Evolutionary conservation across 2,888 invertebrate genomes (phyloP), one percentile per base, ranked within the genome.

Genomic region (Melanchra persicariae): DNA sequence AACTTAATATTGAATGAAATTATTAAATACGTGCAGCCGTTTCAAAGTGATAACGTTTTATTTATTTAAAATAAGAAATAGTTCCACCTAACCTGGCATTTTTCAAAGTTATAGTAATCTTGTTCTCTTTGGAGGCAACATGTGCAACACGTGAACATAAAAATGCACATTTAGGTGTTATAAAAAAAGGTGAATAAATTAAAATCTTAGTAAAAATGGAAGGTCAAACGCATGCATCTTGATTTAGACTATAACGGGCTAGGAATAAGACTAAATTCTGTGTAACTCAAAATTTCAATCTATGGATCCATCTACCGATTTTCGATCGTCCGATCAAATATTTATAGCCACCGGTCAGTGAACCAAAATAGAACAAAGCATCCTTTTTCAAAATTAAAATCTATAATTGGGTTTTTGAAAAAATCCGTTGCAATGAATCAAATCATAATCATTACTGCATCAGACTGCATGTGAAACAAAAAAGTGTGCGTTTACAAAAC

Each of bases 131-230:
- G 12, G 26, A 4, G 19, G n/a, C 9, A 43, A n/a, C 17, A 43
- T 19, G 19, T n/a, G 12, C 43, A 15, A 9, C 30, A 71, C 30
- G 51, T 51, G 40, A n/a, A n/a, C 2, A 17, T 7, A 17, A 45
- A 37, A 24, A 34, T n/a, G 10, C 71, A 71, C 26, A 72, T 59
- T 60, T 37, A 15, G 26, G 0, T n/a, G 9, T 51, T 12, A 4
- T 15, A 34, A 69, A 37, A 43, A 34, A 3, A 1, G 1, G 26
- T n/a, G 15, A 37, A 69, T 26, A 54, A 68, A 52, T 70, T 22
- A 22, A 22, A 47, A 30, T 69, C 3, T 7, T 19, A 37, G 4
- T 9, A 19, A 0, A 15, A 47, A 70, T 26, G 0, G 26, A 59
- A 72, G 30, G 54, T 55, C 37, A 62, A 15, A 10, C 12, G 1